A percentile compares a stretch with the other conserved stretches of the same genome.
Evolutionary conservation across 1,140 invertebrate species (phyloP).

Genomic region (Hesperophylax magnus): DNA sequence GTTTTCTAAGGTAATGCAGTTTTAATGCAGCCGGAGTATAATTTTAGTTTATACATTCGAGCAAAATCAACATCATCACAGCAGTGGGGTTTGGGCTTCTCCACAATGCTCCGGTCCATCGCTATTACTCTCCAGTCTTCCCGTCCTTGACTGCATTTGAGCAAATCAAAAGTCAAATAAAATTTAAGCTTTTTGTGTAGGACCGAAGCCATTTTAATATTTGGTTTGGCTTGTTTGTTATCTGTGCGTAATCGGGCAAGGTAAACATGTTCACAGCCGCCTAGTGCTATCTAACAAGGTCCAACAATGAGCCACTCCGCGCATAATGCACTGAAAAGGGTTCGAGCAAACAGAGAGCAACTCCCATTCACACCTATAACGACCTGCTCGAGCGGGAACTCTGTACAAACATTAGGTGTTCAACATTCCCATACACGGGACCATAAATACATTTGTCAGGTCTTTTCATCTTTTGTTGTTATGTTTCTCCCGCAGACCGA

Average conservation of each 20-base stretch:
- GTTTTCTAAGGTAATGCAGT: no score
- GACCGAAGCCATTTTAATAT: no score
- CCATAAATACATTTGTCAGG: conserved; percentile 55
- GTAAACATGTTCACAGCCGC: background rate
- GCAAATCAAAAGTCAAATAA: no score
- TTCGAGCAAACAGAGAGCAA: conserved; percentile 24
- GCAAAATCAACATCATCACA: no score
- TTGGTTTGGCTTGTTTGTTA: no score
- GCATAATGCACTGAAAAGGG: conserved; percentile 17
- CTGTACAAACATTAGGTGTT: conserved; percentile 53
- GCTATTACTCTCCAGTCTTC: no score
- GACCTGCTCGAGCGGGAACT: background rate
- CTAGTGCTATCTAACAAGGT: background rate
- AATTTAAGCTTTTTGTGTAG: no score
- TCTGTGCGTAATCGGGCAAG: background rate
- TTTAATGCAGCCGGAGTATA: no score
- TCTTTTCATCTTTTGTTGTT: conserved; percentile 35
- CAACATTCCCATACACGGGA: conserved; percentile 43
- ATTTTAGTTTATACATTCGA: no score
- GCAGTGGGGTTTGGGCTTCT: no score
- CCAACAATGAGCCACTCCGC: conserved; percentile 10
- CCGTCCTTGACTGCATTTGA: no score
- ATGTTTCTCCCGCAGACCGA: conserved; percentile 2
- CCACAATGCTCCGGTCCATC: no score
- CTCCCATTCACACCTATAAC: conserved; percentile 37